Conservation (phyloP, 2,888 invertebrate species). For the Chloroclystis v-ata region DNA sequence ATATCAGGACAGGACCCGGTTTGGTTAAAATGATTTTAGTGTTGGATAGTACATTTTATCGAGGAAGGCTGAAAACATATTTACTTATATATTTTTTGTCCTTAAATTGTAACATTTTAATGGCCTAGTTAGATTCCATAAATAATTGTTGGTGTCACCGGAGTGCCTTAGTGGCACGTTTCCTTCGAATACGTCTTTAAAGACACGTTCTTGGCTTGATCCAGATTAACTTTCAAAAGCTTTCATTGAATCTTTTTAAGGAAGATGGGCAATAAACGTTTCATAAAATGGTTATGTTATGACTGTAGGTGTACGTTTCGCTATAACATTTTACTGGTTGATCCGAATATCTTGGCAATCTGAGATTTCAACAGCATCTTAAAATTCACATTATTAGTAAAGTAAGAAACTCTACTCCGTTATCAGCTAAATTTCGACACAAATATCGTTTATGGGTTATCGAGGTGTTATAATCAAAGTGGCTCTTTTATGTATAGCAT, state of each 20-base stretch:
- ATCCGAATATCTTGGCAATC: constrained; percentile 19
- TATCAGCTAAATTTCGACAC: constrained; percentile 1
- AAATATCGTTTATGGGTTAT: constrained; percentile 1
- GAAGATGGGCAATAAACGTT: constrained; percentile 30
- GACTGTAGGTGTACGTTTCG: constrained; percentile 24
- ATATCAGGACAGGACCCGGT: too few species aligned
- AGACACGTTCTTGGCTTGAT: constrained; percentile 18
- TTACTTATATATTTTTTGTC: too few species aligned
- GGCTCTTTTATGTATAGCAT: too few species aligned
- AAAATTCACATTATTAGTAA: constrained; percentile 9
- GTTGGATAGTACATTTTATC: too few species aligned
- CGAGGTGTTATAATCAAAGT: too few species aligned
- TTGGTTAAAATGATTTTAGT: too few species aligned
- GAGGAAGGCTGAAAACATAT: too few species aligned
- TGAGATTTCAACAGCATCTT: constrained; percentile 14
- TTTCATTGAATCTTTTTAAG: constrained; percentile 25
- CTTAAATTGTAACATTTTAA: too few species aligned
- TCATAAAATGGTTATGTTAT: constrained; percentile 29
- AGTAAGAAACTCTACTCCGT: constrained; percentile 4
- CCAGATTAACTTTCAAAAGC: constrained; percentile 24
- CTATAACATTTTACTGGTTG: constrained; percentile 23
- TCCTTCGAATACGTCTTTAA: constrained; percentile 2
- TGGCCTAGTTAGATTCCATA: too few species aligned
- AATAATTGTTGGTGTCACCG: neutral
- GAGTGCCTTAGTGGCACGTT: constrained; percentile 3